Base-by-base conservation (phyloP, 2,113 vertebrate genomes). In the Furnarius figulus region DNA sequence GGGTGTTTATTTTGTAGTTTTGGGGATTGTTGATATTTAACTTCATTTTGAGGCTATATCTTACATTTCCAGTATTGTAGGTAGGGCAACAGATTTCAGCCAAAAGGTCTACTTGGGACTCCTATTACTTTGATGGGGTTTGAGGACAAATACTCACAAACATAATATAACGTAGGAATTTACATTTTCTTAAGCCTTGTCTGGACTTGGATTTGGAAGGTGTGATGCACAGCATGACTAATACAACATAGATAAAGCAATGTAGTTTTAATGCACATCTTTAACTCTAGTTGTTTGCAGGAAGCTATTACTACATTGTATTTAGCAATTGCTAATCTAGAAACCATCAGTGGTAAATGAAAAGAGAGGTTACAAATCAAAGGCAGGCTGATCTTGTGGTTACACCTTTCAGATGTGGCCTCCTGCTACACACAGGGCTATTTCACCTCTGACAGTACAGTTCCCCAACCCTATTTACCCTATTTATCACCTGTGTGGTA, bases 171-270 rank as follows among this genome's bases (percentile, higher is more conserved):
- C 12, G 4, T 30, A 21, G 6, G n/a, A 49, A 87, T 93, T 76
- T 83, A n/a, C 53, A 78, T 89, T 94, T 89, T 67, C 55, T 80
- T 87, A 70, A 91, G 63, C 46, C 75, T 90, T 82, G 67, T 73
- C 74, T 91, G 85, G 74, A 75, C 71, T 91, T 62, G 77, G 91
- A 91, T 95, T 91, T 76, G 85, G 95, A 85, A 89, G 85, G 37
- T 85, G 42, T 55, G 53, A 73, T 30, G 27, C 11, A 68, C 50
- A 15, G 14, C 27, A 40, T 82, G 78, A 91, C 17, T 31, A 52
- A 39, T 4, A 7, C 13, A n/a, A 14, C 1, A 14, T 24, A 42
- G 40, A 70, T 75, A 85, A 87, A 47, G 61, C n/a, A 61, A 10
- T 9, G 28, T 24, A 58, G 44, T 42, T 89, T 91, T 73, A 72